Conservation (phyloP, 1,140 invertebrate genomes). For the Drosophila nannoptera region DNA sequence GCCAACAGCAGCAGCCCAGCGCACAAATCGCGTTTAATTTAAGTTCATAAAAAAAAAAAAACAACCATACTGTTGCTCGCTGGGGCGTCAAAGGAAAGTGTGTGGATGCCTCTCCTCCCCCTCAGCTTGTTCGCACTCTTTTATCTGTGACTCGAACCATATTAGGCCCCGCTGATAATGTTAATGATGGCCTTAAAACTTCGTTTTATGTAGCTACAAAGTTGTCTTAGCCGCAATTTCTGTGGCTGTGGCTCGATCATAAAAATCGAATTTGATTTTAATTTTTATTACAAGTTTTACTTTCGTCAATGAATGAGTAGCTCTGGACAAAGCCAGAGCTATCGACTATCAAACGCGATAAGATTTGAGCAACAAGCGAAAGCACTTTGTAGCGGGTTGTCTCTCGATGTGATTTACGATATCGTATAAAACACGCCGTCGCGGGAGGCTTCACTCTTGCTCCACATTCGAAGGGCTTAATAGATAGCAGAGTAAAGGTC, state of each 20-base stretch:
- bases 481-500: too few species aligned
- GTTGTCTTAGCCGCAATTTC: slow-evolving; percentile 48
- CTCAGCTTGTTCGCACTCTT: not conserved
- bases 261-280: slow-evolving; percentile 68
- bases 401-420: slow-evolving; percentile 34
- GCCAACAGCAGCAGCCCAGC: slow-evolving; percentile 35
- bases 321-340: not conserved
- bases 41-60: slow-evolving; percentile 54
- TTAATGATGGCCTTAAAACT: slow-evolving; percentile 69
- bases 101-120: slow-evolving; percentile 11
- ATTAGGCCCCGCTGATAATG: slow-evolving; percentile 61
- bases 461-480: not conserved
- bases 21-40: slow-evolving; percentile 65
- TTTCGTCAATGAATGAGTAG: slow-evolving; percentile 44
- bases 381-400: slow-evolving; percentile 46
- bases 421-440: slow-evolving; percentile 5
- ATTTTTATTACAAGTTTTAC: slow-evolving; percentile 72
- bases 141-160: slow-evolving; percentile 29
- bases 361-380: slow-evolving; percentile 60
- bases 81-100: slow-evolving; percentile 62
- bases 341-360: slow-evolving; percentile 45
- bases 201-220: slow-evolving; percentile 52
- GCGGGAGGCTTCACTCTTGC: not conserved
- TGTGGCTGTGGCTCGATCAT: slow-evolving; percentile 39
- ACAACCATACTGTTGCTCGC: slow-evolving; percentile 18